Evolutionary conservation across 2,797 vertebrate species (phyloP).

Genomic region (Muraenolepis orangiensis): DNA sequence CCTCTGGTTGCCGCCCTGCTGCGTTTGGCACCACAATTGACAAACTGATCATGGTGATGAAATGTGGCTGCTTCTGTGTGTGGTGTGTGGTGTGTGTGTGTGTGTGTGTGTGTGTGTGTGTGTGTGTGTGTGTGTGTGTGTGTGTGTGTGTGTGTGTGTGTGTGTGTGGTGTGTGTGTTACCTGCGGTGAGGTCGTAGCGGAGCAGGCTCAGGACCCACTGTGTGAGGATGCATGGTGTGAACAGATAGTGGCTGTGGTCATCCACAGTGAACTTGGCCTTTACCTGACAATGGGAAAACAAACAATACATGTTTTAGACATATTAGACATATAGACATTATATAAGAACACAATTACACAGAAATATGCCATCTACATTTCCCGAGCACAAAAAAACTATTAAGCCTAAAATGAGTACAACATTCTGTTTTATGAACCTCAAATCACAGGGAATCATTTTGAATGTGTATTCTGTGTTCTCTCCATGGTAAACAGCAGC

Average conservation of each 20-base stretch:
- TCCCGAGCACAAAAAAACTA: background rate
- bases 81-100: background rate
- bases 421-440: background rate
- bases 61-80: background rate
- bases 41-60: conserved; percentile 6
- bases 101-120: background rate
- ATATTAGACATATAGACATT: too few relatives aligned
- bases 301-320: conserved; percentile 17
- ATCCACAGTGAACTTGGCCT: conserved; percentile 89
- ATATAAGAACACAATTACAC: background rate
- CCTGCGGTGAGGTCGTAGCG: conserved; percentile 90
- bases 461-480: background rate
- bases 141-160: conserved; percentile 1
- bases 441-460: background rate
- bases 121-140: background rate
- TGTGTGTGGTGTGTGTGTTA: conserved; percentile 45
- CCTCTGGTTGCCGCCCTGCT: conserved; percentile 10
- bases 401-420: background rate
- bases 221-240: conserved; percentile 91
- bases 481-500: background rate
- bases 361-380: background rate
- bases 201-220: conserved; percentile 94
- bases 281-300: conserved; percentile 74
- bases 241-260: conserved; percentile 95
- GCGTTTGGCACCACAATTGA: conserved; percentile 30